phyloP scores from a whole-genome alignment of 2,888 invertebrate species.

The Onchidella celtica region DNA sequence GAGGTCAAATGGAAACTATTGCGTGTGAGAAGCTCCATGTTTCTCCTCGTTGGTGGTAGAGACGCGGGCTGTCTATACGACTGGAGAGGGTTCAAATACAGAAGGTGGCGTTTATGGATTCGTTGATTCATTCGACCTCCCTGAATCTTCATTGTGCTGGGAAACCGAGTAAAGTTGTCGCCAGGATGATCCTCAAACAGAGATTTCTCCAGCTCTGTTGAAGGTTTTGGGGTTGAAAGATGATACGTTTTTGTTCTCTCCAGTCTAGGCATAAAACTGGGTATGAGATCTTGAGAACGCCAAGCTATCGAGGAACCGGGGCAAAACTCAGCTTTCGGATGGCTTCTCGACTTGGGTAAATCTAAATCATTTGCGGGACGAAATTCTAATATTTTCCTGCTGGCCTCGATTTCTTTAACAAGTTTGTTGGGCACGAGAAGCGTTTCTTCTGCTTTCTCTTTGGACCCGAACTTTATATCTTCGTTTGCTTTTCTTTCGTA shows the following conservation, averaged over 20 bases:
- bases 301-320: constrained; percentile 2
- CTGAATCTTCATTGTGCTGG: constrained; percentile 13
- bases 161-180: constrained; percentile 42
- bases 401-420: background rate
- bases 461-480: constrained; percentile 29
- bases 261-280: constrained; percentile 68
- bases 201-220: background rate
- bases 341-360: background rate
- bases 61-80: constrained; percentile 50
- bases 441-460: constrained; percentile 31
- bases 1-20: background rate
- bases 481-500: constrained; percentile 50
- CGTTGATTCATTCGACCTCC: constrained; percentile 29
- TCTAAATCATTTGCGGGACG: background rate
- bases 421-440: constrained; percentile 20
- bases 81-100: constrained; percentile 52
- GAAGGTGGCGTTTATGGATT: constrained; percentile 36
- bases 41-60: constrained; percentile 8
- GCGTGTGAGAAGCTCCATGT: background rate
- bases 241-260: constrained; percentile 67
- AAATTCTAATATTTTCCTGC: constrained; percentile 2
- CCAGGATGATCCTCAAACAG: constrained; percentile 40
- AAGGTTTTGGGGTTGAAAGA: background rate
- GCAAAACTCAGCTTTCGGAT: constrained; percentile 27
- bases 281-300: constrained; percentile 62